These are phyloP conservation scores for Eilema sororculum DNA, from an alignment of 2,888 invertebrate species.

Conservation along the genomic window DNA sequence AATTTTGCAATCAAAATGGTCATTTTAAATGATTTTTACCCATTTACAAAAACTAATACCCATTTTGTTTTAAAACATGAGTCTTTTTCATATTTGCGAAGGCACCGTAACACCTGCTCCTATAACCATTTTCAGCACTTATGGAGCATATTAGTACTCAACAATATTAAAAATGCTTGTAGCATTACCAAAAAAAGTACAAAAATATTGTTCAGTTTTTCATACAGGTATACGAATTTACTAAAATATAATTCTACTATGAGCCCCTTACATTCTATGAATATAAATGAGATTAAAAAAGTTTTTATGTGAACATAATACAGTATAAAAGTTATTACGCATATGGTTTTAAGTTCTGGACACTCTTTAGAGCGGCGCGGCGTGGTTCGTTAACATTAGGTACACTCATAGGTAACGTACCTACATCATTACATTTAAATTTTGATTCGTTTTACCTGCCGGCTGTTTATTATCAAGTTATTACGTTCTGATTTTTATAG, in stretches of 20 bases:
- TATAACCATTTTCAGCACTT: neutral
- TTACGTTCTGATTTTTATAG: too few relatives aligned
- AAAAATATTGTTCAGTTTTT: conserved; percentile 23
- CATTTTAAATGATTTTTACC: too few relatives aligned
- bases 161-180: neutral
- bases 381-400: conserved; percentile 1
- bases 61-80: neutral
- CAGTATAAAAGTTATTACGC: conserved; percentile 37
- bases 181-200: neutral
- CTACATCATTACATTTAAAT: neutral
- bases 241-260: conserved; percentile 61
- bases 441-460: neutral
- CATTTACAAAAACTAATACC: neutral
- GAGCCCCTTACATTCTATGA: conserved; percentile 60
- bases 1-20: too few relatives aligned
- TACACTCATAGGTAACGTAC: neutral
- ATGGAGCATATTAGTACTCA: neutral
- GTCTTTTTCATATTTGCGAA: neutral
- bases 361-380: neutral
- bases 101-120: neutral
- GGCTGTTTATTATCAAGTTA: neutral
- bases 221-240: conserved; percentile 25
- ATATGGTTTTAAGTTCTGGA: conserved; percentile 12
- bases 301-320: conserved; percentile 57
- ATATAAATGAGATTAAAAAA: conserved; percentile 71